phyloP scores from a whole-genome alignment of 2,797 vertebrate species.

The Rallus crepitans region DNA sequence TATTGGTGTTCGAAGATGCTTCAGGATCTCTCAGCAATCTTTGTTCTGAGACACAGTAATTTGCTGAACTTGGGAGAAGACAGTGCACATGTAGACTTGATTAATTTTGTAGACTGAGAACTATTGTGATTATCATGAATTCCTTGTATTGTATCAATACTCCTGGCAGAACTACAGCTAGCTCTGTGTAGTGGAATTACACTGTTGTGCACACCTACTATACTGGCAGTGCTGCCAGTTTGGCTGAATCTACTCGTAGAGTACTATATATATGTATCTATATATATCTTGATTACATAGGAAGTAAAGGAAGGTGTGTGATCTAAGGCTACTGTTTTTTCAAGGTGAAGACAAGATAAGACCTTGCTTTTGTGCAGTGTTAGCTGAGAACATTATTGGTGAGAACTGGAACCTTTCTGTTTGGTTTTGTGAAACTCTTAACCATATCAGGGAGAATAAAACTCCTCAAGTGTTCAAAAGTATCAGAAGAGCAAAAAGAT shows the following conservation, averaged over 20 bases:
- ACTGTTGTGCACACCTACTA: not conserved
- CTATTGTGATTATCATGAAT: not conserved
- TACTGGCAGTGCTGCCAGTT: not conserved
- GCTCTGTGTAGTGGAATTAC: not conserved
- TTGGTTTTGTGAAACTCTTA: not conserved
- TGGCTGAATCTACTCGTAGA: not conserved
- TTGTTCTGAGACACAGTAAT: not conserved
- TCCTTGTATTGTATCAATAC: not conserved
- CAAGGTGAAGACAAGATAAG: not conserved
- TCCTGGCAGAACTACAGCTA: not conserved
- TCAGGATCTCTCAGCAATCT: not conserved
- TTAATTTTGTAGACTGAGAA: not conserved
- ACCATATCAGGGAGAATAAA: not conserved
- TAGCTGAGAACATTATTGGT: rapidly evolving
- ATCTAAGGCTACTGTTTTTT: not conserved
- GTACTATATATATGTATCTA: rapidly evolving
- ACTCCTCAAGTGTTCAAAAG: not conserved
- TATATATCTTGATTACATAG: rapidly evolving
- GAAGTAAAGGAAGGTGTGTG: not conserved
- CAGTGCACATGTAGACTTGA: not conserved
- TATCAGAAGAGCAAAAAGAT: not conserved
- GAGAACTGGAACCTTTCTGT: not conserved
- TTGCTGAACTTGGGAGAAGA: not conserved
- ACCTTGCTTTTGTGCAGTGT: not conserved
- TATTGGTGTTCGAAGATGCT: not conserved